A percentile compares a stretch with the other conserved stretches of the same genome.
Conservation (phyloP, 64 coral and sea anemone species). For the Porites lutea region DNA sequence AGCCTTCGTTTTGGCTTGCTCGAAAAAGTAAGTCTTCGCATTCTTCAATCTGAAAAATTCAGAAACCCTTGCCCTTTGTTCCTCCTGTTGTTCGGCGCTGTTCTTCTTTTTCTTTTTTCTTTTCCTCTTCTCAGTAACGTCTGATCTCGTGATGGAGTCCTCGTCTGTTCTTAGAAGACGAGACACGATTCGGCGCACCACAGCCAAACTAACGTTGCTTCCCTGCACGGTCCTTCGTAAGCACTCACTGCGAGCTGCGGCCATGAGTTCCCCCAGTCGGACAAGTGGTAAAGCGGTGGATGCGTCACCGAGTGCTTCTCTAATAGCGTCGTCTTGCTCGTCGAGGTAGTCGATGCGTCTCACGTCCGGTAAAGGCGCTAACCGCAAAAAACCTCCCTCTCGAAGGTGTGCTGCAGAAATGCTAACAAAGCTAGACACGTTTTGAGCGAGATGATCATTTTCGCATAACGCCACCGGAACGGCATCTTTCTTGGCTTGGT, state of each 20-base stretch:
- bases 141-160: background rate
- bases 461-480: background rate
- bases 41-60: background rate
- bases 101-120: background rate
- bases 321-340: background rate
- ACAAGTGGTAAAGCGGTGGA: background rate
- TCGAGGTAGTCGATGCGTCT: background rate
- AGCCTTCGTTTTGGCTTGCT: background rate
- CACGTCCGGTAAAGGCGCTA: background rate
- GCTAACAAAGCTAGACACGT: background rate
- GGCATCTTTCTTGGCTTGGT: background rate
- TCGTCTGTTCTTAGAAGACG: background rate
- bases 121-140: background rate
- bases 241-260: background rate
- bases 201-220: background rate
- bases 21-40: background rate
- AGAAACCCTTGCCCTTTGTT: background rate
- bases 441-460: background rate
- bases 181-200: background rate
- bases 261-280: background rate
- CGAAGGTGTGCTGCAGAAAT: background rate
- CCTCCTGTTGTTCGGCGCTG: background rate
- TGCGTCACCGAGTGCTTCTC: background rate
- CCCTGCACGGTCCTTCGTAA: background rate
- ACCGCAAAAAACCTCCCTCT: background rate